phyloP scores from a whole-genome alignment of 2,113 vertebrate genomes.

The Dendropsophus ebraccatus region DNA sequence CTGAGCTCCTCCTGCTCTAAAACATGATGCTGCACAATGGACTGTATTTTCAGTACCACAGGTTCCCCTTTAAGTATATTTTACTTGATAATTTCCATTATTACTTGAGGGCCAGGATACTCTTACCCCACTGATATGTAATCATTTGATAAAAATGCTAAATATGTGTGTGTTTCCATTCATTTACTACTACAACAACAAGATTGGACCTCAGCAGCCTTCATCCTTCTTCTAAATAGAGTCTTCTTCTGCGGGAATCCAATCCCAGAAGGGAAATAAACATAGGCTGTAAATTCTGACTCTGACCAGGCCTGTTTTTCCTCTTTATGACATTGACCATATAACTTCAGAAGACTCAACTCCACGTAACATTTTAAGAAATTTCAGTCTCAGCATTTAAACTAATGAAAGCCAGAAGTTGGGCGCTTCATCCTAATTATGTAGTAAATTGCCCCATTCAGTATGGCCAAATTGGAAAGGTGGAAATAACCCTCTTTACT shows the following conservation, averaged over 20 bases:
- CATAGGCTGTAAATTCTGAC: neutral
- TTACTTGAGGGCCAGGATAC: too few species aligned
- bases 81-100: too few species aligned
- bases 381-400: neutral
- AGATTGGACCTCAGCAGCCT: neutral
- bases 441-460: slow-evolving; percentile 57
- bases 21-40: too few species aligned
- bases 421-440: slow-evolving; percentile 59
- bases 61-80: too few species aligned
- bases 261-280: neutral
- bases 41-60: too few species aligned
- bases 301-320: neutral
- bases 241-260: neutral
- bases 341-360: neutral
- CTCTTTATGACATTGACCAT: neutral
- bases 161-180: neutral
- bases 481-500: slow-evolving; percentile 56
- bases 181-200: neutral
- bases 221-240: neutral
- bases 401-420: slow-evolving; percentile 32
- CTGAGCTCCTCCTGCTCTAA: too few species aligned
- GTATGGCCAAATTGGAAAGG: slow-evolving; percentile 59
- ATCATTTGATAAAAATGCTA: neutral
- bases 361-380: neutral
- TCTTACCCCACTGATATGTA: neutral